These are phyloP conservation scores for Metalampra italica DNA, from an alignment of 2,888 invertebrate genomes.

Conservation along the genomic window DNA sequence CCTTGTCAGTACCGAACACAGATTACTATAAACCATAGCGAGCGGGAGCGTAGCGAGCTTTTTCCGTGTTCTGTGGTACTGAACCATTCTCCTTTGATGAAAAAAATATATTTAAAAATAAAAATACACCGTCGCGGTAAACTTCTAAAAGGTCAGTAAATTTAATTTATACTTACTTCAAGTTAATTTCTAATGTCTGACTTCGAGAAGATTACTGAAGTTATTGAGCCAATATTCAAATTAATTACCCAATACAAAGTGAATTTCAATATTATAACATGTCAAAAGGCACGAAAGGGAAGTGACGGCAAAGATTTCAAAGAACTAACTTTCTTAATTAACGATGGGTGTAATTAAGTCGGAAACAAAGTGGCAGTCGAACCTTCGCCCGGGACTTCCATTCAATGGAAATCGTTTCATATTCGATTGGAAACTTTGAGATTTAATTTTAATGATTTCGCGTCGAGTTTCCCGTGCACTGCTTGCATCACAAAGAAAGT, in stretches of 20 bases:
- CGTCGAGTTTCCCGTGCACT: background rate
- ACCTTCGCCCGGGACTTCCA: constrained; percentile 10
- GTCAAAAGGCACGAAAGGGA: constrained; percentile 1
- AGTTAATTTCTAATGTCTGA: background rate
- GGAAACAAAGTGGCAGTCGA: constrained; percentile 22
- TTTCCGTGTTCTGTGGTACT: too few species aligned
- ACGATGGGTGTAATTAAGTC: constrained; percentile 34
- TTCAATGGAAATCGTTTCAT: constrained; percentile 16
- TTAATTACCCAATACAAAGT: background rate
- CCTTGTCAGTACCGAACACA: too few species aligned
- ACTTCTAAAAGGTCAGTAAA: too few species aligned
- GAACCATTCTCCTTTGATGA: too few species aligned
- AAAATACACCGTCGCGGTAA: too few species aligned
- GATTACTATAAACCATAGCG: too few species aligned
- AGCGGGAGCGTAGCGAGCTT: too few species aligned
- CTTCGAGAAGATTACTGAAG: background rate
- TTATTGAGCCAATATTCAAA: background rate
- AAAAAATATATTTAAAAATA: too few species aligned
- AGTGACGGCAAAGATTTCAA: constrained; percentile 1
- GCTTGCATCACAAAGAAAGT: background rate
- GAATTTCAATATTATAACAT: constrained; percentile 3
- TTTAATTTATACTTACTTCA: background rate
- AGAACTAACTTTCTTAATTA: constrained; percentile 35
- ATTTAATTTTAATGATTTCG: constrained; percentile 16
- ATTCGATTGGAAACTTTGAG: constrained; percentile 15